Conservation (phyloP, 1,140 invertebrate species). For the Leucophenga varia region DNA sequence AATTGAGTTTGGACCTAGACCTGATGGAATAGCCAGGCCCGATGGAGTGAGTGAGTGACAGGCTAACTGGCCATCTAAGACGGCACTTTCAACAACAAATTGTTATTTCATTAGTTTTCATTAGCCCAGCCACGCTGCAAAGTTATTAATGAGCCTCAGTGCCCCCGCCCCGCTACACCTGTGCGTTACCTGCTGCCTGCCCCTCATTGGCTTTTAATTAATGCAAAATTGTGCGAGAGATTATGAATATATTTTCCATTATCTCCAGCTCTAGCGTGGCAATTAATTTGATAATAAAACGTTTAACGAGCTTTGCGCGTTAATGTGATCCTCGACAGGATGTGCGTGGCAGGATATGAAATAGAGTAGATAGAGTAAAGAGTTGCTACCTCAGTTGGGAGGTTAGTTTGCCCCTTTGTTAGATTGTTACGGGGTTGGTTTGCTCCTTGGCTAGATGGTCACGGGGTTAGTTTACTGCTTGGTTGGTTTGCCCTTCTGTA, state of each 20-base stretch:
- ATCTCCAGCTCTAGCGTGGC: slow-evolving; percentile 29
- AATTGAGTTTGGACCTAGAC: slow-evolving; percentile 20
- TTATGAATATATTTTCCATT: slow-evolving; percentile 40
- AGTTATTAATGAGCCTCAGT: slow-evolving; percentile 27
- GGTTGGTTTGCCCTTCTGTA: too few species aligned
- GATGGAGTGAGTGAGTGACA: not conserved
- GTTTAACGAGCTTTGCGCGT: too few species aligned
- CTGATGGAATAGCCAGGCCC: slow-evolving; percentile 25
- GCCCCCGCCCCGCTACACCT: slow-evolving; percentile 17
- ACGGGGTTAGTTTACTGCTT: too few species aligned
- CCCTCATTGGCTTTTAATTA: slow-evolving; percentile 46
- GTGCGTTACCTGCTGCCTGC: slow-evolving; percentile 10
- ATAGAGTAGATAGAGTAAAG: too few species aligned
- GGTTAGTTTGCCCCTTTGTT: too few species aligned
- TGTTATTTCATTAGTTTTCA: slow-evolving; percentile 47
- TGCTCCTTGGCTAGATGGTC: too few species aligned
- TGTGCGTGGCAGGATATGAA: too few species aligned
- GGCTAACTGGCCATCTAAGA: slow-evolving; percentile 8
- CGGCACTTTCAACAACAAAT: slow-evolving; percentile 24
- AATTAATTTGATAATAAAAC: slow-evolving; percentile 50
- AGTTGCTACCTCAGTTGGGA: too few species aligned
- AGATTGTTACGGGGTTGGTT: too few species aligned
- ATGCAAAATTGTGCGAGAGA: slow-evolving; percentile 38
- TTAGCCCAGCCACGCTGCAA: slow-evolving; percentile 19
- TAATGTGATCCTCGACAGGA: too few species aligned